A percentile compares a stretch with the other conserved stretches of the same genome.
Evolutionary conservation across 2,797 vertebrate genomes (phyloP).

Genomic region (Muscicapa striata): DNA sequence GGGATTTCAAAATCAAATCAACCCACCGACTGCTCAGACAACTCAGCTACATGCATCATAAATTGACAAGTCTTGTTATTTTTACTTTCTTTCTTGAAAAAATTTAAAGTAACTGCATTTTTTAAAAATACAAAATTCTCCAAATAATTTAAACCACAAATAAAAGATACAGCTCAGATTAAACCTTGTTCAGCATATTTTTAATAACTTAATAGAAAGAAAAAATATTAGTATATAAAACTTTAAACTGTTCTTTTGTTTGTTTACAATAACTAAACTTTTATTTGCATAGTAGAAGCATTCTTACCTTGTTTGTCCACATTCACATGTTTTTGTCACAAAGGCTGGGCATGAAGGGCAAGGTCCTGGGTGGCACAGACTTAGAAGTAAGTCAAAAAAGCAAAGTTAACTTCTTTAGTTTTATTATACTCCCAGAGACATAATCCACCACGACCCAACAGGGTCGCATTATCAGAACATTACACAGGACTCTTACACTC

Average conservation of each 20-base stretch:
- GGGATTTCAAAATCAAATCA: background rate
- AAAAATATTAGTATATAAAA: background rate
- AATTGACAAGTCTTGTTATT: background rate
- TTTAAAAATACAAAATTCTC: background rate
- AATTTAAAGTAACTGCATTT: background rate
- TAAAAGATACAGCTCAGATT: background rate
- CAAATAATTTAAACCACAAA: background rate
- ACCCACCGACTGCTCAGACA: background rate
- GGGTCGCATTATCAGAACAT: background rate
- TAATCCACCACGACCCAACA: background rate
- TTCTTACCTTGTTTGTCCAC: slow-evolving; percentile 90
- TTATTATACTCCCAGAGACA: background rate
- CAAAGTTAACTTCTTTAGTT: background rate
- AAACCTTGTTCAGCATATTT: background rate
- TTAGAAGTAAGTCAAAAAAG: slow-evolving; percentile 60
- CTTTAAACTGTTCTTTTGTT: background rate
- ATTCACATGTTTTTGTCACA: slow-evolving; percentile 91
- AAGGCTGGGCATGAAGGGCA: slow-evolving; percentile 96
- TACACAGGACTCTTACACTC: background rate
- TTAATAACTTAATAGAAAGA: background rate
- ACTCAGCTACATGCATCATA: background rate
- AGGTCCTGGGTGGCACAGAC: slow-evolving; percentile 96
- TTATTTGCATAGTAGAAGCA: background rate
- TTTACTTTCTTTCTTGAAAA: background rate
- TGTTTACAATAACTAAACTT: background rate